Conservation (phyloP, 2,113 vertebrate species). For the Carassius carassius region DNA sequence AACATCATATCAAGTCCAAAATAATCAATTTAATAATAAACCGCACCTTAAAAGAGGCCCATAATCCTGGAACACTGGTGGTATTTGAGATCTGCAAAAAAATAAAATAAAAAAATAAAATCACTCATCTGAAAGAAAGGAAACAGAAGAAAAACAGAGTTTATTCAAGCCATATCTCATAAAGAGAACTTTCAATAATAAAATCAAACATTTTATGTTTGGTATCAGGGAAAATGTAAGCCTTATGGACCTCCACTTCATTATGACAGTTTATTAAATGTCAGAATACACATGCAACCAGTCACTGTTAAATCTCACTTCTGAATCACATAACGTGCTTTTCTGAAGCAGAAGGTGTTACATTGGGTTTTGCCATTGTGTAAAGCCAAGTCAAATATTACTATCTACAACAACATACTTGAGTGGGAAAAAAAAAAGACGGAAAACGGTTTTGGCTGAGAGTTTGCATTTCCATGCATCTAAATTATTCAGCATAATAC, state of each 20-base stretch:
- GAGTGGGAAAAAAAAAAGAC: conserved; percentile 5
- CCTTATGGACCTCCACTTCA: neutral
- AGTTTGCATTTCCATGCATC: conserved; percentile 29
- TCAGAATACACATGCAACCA: neutral
- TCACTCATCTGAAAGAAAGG: neutral
- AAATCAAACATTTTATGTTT: neutral
- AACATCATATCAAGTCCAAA: conserved; percentile 11
- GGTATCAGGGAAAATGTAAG: neutral
- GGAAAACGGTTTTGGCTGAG: conserved; percentile 7
- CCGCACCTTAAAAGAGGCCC: neutral
- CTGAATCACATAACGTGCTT: neutral
- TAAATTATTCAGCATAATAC: conserved; percentile 37
- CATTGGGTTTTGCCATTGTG: neutral
- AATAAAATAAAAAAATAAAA: too few relatives aligned
- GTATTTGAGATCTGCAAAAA: too few relatives aligned
- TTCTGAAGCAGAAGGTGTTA: conserved; percentile 11
- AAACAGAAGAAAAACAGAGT: neutral
- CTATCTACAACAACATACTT: conserved; percentile 20
- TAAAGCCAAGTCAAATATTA: conserved; percentile 24
- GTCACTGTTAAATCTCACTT: neutral
- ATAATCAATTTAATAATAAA: conserved; percentile 2
- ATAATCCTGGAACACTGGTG: neutral
- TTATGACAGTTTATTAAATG: neutral
- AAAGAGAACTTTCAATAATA: neutral
- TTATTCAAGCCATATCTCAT: neutral